Evolutionary conservation across 2,113 vertebrate genomes (phyloP), one percentile per base, ranked within the genome.

Genomic region (Vulpes ferrilata): DNA sequence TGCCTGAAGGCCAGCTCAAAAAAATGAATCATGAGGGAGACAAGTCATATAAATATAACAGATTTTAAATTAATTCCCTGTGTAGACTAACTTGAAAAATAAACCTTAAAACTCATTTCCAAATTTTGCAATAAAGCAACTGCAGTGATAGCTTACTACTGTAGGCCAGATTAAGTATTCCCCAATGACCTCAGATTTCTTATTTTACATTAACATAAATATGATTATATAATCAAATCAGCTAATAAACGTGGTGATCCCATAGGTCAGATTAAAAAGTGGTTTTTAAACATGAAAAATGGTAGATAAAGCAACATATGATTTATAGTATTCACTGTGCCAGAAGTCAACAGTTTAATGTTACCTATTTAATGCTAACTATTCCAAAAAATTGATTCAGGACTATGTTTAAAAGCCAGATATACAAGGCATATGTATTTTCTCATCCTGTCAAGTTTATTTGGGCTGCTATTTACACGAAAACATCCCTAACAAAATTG

Each of bases 41-140:
- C 79, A 97, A 96, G 71, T 73, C 51, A 89, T 51, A 97, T 85
- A 98, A 98, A 98, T 97, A 97, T 96, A 97, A 93, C 6, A 85
- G 57, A 97, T 78, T 96, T 97, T 73, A 93, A 98, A 97, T 97
- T 98, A 35, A 96, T 97, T 98, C 85, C 19, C n/a, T 96, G 1
- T 97, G 69, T 88, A 90, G 78, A 90, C 11, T 78, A 92, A 97
- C 64, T 97, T 64, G 48, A 97, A 98, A 95, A 97, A 98, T 73
- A 98, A 97, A 96, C 25, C 60, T 97, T 81, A 57, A 86, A 60
- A 90, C 4, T 59, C 10, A 97, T 97, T 96, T 30, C 6, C 88
- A 73, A 59, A 16, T 87, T 55, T 97, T 83, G 1, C 38, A 96
- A 65, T 11, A 73, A 98, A 97, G 53, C 81, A 94, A 91, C 23